Conservation (phyloP, 2,113 vertebrate species). For the Oxyura jamaicensis region DNA sequence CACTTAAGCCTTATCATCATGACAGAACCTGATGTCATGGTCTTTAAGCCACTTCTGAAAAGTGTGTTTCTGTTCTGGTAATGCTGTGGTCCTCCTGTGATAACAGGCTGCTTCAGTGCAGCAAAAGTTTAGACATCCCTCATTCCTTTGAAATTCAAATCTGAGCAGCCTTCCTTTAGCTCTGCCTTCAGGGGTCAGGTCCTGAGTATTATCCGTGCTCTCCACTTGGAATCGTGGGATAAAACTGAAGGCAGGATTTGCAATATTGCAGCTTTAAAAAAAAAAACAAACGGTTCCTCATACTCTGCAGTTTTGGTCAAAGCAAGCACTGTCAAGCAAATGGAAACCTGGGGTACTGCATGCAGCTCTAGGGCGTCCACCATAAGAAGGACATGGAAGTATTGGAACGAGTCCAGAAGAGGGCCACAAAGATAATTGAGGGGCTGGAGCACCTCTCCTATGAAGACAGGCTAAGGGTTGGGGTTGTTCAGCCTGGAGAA, state of each 20-base stretch:
- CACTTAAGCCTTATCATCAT: neutral
- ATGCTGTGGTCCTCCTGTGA: neutral
- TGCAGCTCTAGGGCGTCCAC: no score
- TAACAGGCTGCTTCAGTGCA: neutral
- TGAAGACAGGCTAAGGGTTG: no score
- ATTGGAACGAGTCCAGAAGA: no score
- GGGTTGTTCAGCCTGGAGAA: no score
- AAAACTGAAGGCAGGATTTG: neutral
- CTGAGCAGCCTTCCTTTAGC: neutral
- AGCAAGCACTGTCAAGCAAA: neutral
- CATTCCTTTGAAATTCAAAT: neutral
- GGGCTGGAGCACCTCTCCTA: no score
- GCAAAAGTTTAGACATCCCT: neutral
- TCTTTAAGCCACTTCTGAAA: neutral
- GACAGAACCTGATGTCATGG: neutral
- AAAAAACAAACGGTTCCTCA: fast-evolving
- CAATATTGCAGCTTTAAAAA: neutral
- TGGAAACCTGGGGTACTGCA: neutral
- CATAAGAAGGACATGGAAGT: no score
- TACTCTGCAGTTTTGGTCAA: neutral
- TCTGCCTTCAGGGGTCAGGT: neutral
- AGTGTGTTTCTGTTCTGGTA: neutral
- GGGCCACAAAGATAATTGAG: no score
- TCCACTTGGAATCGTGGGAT: neutral
- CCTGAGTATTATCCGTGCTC: neutral